These are phyloP conservation scores for Papilio protenor DNA, from an alignment of 2,888 invertebrate species.

Conservation along the genomic window DNA sequence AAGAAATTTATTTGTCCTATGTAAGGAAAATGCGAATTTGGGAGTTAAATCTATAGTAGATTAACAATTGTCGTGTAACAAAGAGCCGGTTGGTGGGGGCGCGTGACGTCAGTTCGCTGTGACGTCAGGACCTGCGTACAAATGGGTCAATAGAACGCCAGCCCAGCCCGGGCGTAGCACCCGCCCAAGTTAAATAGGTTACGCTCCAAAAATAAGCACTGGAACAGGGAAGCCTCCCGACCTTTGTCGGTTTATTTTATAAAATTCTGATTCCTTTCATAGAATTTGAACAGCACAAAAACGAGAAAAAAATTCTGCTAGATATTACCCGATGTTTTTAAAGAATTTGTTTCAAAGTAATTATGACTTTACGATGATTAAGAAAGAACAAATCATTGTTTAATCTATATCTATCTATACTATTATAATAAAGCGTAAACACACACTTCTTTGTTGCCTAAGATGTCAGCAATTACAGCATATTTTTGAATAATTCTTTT, in stretches of 20 bases:
- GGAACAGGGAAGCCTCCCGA: constrained; percentile 9
- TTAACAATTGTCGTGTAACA: constrained; percentile 51
- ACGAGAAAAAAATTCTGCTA: neutral
- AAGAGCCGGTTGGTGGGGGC: constrained; percentile 62
- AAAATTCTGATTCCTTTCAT: constrained; percentile 12
- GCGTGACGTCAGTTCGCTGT: constrained; percentile 72
- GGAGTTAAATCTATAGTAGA: constrained; percentile 18
- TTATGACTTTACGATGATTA: neutral
- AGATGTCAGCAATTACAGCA: too few relatives aligned
- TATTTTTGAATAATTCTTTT: too few relatives aligned
- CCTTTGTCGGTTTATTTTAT: constrained; percentile 35
- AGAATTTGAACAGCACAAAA: neutral
- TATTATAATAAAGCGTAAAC: too few relatives aligned
- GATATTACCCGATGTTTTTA: neutral
- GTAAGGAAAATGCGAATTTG: neutral
- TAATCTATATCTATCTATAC: too few relatives aligned
- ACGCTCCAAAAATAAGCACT: constrained; percentile 28
- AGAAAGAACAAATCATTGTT: neutral
- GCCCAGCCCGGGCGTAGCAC: constrained; percentile 65
- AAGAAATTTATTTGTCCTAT: neutral
- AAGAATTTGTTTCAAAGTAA: neutral
- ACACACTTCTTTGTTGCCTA: too few relatives aligned
- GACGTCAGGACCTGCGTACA: constrained; percentile 79
- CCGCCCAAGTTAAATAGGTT: constrained; percentile 34
- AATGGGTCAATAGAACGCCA: constrained; percentile 78